Base-by-base conservation (phyloP, 2,888 invertebrate genomes). In the Chirona hameri region DNA sequence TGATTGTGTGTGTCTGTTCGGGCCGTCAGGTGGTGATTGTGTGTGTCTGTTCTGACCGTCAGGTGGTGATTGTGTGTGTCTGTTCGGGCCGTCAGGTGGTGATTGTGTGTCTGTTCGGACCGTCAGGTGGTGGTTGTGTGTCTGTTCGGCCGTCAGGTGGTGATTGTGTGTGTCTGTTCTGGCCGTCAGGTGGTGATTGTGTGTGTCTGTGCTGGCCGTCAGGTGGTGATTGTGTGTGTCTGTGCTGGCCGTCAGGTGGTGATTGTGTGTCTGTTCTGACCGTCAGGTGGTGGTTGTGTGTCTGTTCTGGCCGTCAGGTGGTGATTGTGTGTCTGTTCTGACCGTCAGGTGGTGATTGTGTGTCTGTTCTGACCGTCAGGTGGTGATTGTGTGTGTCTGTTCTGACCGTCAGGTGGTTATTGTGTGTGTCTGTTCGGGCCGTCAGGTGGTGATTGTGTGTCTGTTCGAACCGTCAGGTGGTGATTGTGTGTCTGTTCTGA, bases 271-370 rank as follows among this genome's bases (percentile, higher is more conserved):
- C 39, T 39, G 39, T 39, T 39, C 39, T 79, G 18, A 18, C 57
- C 57, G 27, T 3, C 81, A 81, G 86, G 91, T 93, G 9, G 89
- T 92, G 29, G 93, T 95, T 0, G 93, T 95, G 85, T n/a, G 24
- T 39, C 39, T 39, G 39, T 39, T 39, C 39, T 39, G 39, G 39
- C 39, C 39, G 39, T 39, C 39, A 39, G 39, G 39, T 39, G 39
- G 39, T 39, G 39, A 39, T 39, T 0, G 39, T 39, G 39, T 2
- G 39, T 39, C 39, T 55, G 55, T 18, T 55, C 55, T 18, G 55
- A 2, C 55, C 55, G 15, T 18, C 14, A n/a, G 55, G 55, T 55
- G 60, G 60, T 60, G 60, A n/a, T n/a, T 60, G 39, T 39, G 39
- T 21, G 21, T 60, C 7, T 60, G n/a, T 60, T 10, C 60, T n/a